Base-by-base conservation (phyloP, 1,140 invertebrate genomes). In the Zaprionus africanus region DNA sequence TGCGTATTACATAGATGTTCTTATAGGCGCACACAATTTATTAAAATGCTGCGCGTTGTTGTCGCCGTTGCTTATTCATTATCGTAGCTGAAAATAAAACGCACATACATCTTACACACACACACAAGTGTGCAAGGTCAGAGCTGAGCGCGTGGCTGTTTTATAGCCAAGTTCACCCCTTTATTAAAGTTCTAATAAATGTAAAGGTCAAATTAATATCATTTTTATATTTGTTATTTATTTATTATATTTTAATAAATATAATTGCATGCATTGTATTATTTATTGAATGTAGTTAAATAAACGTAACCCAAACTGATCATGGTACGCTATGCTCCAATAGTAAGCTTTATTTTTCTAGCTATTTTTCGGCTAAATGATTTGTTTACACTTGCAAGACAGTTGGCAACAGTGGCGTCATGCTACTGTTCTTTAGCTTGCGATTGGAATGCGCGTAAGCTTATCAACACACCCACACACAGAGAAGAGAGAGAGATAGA, bases 21-120 rank as follows among this genome's bases (percentile, higher is more conserved):
- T 38, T 51, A 31, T 49, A 57, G 1, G 3, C 24, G 49, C 31
- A 26, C n/a, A 31, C 43, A 64, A n/a, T 76, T 59, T 63, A 76
- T 76, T 64, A 71, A 76, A 76, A 59, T 31, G 54, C 59, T 70
- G 54, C 34, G 66, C 67, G 60, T 46, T 71, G 54, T 71, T 71
- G 73, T 65, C 68, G 68, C 59, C 49, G 58, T 22, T 38, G 51
- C 60, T 76, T 57, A 64, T 76, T 76, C 73, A 76, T 76, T 76
- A 76, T 76, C 73, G 73, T 76, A 71, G 73, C 73, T 76, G 73
- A 76, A 76, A 76, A 71, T 76, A 76, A 71, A 70, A 64, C 59
- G n/a, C 53, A 51, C 43, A 31, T 31, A 31, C 13, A 36, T 59
- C 41, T 57, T 38, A 63, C 36, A 60, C 26, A 24, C 63, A 36